phyloP scores from a whole-genome alignment of 2,113 vertebrate species.

The Synodontis membranacea region DNA sequence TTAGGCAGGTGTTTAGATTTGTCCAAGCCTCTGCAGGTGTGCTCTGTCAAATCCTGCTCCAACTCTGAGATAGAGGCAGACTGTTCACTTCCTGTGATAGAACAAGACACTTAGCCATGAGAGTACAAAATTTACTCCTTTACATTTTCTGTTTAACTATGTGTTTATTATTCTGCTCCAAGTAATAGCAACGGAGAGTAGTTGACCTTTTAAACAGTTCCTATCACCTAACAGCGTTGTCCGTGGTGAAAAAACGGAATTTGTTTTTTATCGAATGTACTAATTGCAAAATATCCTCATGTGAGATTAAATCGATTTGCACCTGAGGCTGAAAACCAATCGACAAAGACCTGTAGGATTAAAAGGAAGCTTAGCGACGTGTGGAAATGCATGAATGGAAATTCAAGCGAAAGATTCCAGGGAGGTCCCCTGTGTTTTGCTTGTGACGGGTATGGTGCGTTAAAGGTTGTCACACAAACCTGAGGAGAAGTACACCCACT shows the following conservation, averaged over 20 bases:
- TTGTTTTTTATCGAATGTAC: not conserved
- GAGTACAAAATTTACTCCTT: not conserved
- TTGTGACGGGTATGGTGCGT: slow-evolving; percentile 75
- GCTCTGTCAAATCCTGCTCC: slow-evolving; percentile 51
- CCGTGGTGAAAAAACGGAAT: not conserved
- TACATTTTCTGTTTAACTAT: not conserved
- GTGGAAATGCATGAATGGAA: slow-evolving; percentile 77
- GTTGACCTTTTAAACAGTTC: not conserved
- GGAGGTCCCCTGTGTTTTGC: slow-evolving; percentile 77
- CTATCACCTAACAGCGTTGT: not conserved
- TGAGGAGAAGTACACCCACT: slow-evolving; percentile 77
- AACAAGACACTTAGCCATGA: slow-evolving; percentile 22
- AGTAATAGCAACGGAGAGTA: not conserved
- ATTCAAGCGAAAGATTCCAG: slow-evolving; percentile 72
- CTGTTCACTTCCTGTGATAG: slow-evolving; percentile 55
- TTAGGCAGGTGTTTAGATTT: slow-evolving; percentile 54
- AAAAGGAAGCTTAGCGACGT: slow-evolving; percentile 54
- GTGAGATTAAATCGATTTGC: not conserved
- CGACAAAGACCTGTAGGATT: slow-evolving; percentile 8
- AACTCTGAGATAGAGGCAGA: slow-evolving; percentile 52
- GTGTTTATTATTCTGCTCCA: not conserved
- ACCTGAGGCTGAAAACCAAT: slow-evolving; percentile 51
- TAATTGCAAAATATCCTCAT: not conserved
- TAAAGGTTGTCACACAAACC: slow-evolving; percentile 81
- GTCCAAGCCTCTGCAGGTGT: slow-evolving; percentile 50